These are phyloP conservation scores for Corythornis madagascariensis DNA, from an alignment of 2,113 vertebrate genomes.

Conservation along the genomic window DNA sequence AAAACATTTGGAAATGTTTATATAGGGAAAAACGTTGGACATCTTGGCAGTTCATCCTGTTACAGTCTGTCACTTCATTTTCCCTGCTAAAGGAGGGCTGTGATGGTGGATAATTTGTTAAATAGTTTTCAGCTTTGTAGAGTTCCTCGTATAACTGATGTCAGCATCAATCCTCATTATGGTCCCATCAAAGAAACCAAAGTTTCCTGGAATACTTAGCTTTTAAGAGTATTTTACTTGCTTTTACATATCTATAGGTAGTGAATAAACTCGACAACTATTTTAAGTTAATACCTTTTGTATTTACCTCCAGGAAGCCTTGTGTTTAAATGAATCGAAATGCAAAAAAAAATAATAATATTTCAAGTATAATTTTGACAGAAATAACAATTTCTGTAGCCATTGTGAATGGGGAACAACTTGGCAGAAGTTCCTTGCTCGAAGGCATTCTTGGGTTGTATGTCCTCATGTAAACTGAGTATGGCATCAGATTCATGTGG, in stretches of 20 bases:
- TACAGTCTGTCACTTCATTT: not conserved
- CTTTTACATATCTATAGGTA: not conserved
- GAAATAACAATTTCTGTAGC: not conserved
- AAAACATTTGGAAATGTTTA: not conserved
- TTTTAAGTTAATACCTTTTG: not conserved
- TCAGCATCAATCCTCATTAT: not conserved
- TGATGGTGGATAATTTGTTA: not conserved
- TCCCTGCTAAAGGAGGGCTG: not conserved
- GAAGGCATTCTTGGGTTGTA: not conserved
- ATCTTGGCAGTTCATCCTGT: not conserved
- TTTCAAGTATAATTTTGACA: not conserved
- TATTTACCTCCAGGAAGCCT: not conserved
- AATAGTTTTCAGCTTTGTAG: not conserved
- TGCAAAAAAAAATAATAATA: not conserved
- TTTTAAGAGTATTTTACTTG: not conserved
- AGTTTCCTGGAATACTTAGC: not conserved
- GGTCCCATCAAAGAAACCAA: not conserved
- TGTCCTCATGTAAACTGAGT: not conserved
- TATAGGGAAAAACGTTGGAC: not conserved
- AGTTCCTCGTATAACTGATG: not conserved
- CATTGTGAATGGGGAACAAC: not conserved
- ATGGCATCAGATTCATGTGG: not conserved
- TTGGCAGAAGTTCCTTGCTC: constrained; percentile 2
- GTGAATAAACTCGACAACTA: not conserved
- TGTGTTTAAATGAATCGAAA: not conserved